Base-by-base conservation (phyloP, 1,140 invertebrate species). In the Calosoma granatense region DNA sequence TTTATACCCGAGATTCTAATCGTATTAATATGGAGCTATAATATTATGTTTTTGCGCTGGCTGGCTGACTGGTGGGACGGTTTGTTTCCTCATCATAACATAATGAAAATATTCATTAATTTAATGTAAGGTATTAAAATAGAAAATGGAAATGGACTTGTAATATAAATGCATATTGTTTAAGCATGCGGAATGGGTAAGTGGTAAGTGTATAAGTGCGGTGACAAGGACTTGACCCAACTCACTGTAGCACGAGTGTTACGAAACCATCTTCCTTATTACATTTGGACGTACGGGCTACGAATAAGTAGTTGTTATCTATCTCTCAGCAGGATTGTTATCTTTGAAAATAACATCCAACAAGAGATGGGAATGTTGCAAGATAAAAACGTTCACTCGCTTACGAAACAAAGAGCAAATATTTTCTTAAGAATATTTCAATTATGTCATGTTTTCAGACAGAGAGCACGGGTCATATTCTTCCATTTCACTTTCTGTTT, bases 381-480 rank as follows among this genome's bases (percentile, higher is more conserved):
- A 47, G 41, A 47, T 47, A 47, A 47, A 47, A 47, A 47, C 41
- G 41, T 47, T 47, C 17, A 17, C 41, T 47, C 41, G 41, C 41
- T 47, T 47, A 17, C 41, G 41, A 47, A 47, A 47, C 41, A 47
- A 47, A 47, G 41, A 17, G 41, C 41, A 47, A 47, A 47, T 47
- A 47, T 47, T 47, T 47, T 47, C 41, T 47, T 47, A 47, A 47
- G 41, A 47, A 47, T 47, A 47, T 47, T 47, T 47, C 41, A 47
- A 47, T 47, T 47, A 47, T 47, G 41, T 47, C 41, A 47, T 47
- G 41, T 47, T 47, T 47, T 47, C 17, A 17, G 41, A 47, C 3
- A 47, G 15, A 9, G 15, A 9, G 17, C 41, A 47, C 9, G 9
- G 41, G 41, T 3, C 41, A 47, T 17, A 47, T 6, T 47, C 41